Conservation (phyloP, 2,113 vertebrate species). For the Seriola aureovittata region DNA sequence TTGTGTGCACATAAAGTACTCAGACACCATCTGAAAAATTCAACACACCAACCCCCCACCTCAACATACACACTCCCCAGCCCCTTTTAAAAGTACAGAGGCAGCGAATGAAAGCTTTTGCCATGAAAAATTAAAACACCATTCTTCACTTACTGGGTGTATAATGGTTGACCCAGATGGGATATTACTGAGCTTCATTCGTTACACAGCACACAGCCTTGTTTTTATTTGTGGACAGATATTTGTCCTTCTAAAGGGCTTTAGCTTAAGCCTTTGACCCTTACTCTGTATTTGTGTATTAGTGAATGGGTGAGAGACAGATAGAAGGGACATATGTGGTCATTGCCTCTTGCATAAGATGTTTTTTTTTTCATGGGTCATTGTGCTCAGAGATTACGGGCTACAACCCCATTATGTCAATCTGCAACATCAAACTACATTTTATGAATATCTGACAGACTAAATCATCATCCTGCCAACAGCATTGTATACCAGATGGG, state of each 20-base stretch:
- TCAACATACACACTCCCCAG: not conserved
- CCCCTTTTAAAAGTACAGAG: constrained; percentile 31
- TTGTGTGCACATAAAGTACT: constrained; percentile 16
- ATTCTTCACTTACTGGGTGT: constrained; percentile 34
- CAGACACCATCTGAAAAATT: constrained; percentile 43
- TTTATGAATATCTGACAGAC: constrained; percentile 41
- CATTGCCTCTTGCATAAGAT: constrained; percentile 61
- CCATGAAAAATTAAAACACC: constrained; percentile 68
- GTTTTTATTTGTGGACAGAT: constrained; percentile 52
- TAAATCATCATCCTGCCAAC: constrained; percentile 34
- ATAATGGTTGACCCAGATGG: constrained; percentile 62
- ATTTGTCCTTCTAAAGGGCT: constrained; percentile 56
- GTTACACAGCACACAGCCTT: constrained; percentile 6
- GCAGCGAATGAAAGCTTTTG: constrained; percentile 58
- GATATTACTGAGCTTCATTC: constrained; percentile 15
- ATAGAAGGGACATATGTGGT: constrained; percentile 37
- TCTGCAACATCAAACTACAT: constrained; percentile 24
- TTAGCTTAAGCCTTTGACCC: constrained; percentile 60
- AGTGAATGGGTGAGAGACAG: constrained; percentile 33
- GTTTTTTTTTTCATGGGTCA: constrained; percentile 48
- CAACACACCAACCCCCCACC: not conserved
- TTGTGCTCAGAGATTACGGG: constrained; percentile 53
- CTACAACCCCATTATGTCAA: constrained; percentile 56
- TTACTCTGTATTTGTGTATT: constrained; percentile 49
- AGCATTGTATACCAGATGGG: constrained; percentile 39